These are phyloP conservation scores for Ormyrus rosae DNA, from an alignment of 2,888 invertebrate genomes.

Conservation along the genomic window DNA sequence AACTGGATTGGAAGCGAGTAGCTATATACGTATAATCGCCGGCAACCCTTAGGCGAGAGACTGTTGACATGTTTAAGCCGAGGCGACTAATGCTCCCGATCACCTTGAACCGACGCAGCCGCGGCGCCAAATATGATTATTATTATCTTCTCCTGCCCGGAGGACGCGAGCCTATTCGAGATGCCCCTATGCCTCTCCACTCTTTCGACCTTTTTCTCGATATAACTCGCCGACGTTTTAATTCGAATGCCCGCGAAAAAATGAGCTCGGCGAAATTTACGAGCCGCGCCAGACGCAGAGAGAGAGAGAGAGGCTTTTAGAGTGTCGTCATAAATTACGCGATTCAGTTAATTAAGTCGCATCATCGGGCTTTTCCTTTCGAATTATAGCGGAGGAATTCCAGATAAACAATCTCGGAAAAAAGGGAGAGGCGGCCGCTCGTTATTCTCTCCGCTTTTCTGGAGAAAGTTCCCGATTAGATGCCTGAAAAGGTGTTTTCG, in stretches of 20 bases:
- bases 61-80: slow-evolving; percentile 42
- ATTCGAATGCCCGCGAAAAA: slow-evolving; percentile 4
- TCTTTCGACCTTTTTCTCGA: slow-evolving; percentile 1
- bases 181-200: background rate
- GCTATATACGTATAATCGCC: slow-evolving; percentile 18
- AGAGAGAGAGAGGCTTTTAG: background rate
- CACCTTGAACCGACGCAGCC: slow-evolving; percentile 35
- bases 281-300: background rate
- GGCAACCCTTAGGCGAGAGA: slow-evolving; percentile 29
- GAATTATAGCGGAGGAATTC: slow-evolving; percentile 12
- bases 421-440: background rate
- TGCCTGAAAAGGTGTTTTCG: background rate
- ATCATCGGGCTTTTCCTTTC: slow-evolving; percentile 12
- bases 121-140: slow-evolving; percentile 31
- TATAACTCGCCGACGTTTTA: slow-evolving; percentile 12
- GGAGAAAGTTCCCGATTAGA: slow-evolving; percentile 15
- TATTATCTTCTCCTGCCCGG: slow-evolving; percentile 2
- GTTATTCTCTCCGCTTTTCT: slow-evolving; percentile 14
- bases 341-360: slow-evolving; percentile 23
- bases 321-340: slow-evolving; percentile 17
- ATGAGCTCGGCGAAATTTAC: background rate
- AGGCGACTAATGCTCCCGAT: slow-evolving; percentile 40
- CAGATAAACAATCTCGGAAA: slow-evolving; percentile 31
- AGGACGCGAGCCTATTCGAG: background rate
- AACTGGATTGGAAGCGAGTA: slow-evolving; percentile 23